Evolutionary conservation across 2,797 vertebrate species (phyloP).

Genomic region (Notamacropus eugenii): DNA sequence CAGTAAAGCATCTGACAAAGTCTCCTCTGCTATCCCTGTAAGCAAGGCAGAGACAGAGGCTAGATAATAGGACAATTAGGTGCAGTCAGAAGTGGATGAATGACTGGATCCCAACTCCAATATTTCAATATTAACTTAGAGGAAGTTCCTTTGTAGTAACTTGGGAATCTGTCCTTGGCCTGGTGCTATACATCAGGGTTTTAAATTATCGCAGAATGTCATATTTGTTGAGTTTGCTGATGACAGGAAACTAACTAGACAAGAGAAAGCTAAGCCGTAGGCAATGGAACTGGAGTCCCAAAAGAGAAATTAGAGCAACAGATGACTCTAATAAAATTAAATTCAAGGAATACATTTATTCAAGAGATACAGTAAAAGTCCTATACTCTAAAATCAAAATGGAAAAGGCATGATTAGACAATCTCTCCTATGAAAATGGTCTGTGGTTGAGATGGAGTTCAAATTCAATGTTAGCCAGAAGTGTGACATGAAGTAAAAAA

Average conservation of each 20-base stretch:
- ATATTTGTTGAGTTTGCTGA: not conserved
- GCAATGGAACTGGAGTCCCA: not conserved
- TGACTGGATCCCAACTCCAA: not conserved
- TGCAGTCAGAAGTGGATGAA: not conserved
- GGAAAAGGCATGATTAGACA: not conserved
- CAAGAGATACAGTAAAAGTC: not conserved
- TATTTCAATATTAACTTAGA: not conserved
- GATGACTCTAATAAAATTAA: not conserved
- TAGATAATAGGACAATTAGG: not conserved
- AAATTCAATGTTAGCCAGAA: not conserved
- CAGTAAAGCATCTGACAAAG: not conserved
- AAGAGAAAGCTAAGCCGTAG: not conserved
- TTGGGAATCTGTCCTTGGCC: not conserved
- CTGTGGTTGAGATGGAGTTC: not conserved
- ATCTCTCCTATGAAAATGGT: not conserved
- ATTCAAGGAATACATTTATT: not conserved
- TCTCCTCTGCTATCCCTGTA: not conserved
- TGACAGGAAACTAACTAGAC: not conserved
- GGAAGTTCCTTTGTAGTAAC: not conserved
- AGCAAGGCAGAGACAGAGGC: not conserved
- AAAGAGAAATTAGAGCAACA: not conserved
- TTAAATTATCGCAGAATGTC: not conserved
- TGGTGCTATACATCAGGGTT: not conserved
- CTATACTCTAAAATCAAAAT: not conserved
- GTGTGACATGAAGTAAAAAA: not conserved